These are phyloP conservation scores for Telmatochromis sp. DNA, from an alignment of 2,113 vertebrate genomes.

Conservation along the genomic window DNA sequence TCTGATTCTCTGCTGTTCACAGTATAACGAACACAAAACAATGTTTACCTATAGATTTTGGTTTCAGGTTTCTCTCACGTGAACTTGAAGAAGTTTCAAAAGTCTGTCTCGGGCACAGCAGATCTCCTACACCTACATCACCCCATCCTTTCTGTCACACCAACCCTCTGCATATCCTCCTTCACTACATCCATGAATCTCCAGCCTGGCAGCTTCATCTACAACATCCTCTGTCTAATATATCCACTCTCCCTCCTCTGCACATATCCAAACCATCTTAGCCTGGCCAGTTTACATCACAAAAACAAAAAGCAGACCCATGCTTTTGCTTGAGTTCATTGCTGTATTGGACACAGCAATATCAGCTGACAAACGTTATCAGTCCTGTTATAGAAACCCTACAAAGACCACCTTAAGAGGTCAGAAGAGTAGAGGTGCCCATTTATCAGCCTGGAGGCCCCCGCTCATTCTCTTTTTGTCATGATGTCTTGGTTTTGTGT, in stretches of 20 bases:
- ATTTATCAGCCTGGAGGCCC: not conserved
- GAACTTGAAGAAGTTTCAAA: not conserved
- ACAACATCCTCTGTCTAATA: not conserved
- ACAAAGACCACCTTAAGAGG: not conserved
- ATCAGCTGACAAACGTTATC: not conserved
- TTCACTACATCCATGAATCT: not conserved
- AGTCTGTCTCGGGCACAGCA: not conserved
- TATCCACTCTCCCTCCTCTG: not conserved
- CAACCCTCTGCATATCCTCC: not conserved
- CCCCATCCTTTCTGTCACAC: not conserved
- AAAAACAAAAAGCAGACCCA: not conserved
- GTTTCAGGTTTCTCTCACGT: not conserved
- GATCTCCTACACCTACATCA: not conserved
- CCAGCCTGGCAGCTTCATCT: not conserved
- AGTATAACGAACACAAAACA: not conserved
- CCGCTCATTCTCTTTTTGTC: not conserved
- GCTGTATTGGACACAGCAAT: not conserved
- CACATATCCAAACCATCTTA: not conserved
- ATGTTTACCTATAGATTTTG: not conserved
- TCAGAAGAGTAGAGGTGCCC: not conserved
- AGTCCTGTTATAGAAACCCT: not conserved
- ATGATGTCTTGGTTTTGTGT: not conserved
- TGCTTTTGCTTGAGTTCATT: not conserved
- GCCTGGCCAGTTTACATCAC: not conserved
- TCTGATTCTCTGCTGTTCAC: not conserved